Base-by-base conservation (phyloP, 92 coral and sea anemone genomes). In the Heliopora coerulea region DNA sequence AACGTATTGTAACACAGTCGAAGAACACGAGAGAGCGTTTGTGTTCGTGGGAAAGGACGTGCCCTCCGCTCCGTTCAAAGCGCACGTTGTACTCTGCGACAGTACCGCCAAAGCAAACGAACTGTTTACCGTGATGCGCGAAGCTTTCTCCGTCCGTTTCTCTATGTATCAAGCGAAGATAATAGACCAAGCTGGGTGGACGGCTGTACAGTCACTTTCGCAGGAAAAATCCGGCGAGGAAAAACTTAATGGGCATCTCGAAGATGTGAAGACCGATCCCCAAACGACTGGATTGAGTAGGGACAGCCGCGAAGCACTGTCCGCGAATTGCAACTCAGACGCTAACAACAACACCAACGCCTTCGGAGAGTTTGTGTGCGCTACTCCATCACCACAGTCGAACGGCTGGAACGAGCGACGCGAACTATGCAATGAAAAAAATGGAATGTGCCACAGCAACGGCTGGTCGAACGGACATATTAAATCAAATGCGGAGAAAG, bases 21-120 rank as follows among this genome's bases (percentile, higher is more conserved):
- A 61, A 18, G 73, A 82, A 10, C 67, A 82, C 68, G 91, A 78
- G 70, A 82, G 79, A 75, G 98, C 91, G n/a, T 93, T 93, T 34
- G 98, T 91, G 50, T 90, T 93, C 56, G 85, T 93, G 23, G 98
- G 90, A 14, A 85, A 90, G 0, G 93, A 90, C 67, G 78, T 72
- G 63, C 61, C 79, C 21, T 86, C 84, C 18, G 62, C 52, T 40
- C 82, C 89, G 17, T 90, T 90, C 83, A 88, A 88, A 57, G 95
- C 98, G 13, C 91, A 87, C 73, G 87, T 93, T 61, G 87, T 93
- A 61, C 83, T 83, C 58, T 93, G 98, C 75, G 96, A 90, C 31
- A 83, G 80, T 77, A 83, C 87, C 60, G 57, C 80, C 64, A 88
- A 90, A 66, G 96, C 98, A 4, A 81, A 81, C 20, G 98, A 93